Evolutionary conservation across 2,113 vertebrate species (phyloP).

Genomic region (Antigone vipio): DNA sequence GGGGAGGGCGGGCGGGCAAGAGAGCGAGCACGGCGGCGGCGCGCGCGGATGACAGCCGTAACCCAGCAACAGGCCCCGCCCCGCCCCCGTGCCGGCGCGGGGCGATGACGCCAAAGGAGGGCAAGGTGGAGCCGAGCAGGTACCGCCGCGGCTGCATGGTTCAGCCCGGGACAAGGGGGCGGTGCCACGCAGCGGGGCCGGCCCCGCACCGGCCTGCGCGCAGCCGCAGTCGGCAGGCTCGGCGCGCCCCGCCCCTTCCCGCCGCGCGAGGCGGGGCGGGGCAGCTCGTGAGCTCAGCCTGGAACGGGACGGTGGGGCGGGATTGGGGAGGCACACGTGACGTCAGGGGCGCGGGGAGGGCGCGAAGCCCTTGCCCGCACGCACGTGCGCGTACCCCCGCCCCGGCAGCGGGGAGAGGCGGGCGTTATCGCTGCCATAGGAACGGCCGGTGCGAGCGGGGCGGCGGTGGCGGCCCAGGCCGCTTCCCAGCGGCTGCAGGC

Average conservation of each 20-base stretch:
- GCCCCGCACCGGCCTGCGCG: neutral
- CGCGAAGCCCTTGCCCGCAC: neutral
- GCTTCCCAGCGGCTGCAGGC: neutral
- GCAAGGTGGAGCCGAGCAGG: neutral
- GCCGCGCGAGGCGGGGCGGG: neutral
- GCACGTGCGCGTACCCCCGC: neutral
- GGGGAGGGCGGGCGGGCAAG: neutral
- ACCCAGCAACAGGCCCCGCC: constrained; percentile 54
- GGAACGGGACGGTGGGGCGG: neutral
- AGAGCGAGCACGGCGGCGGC: constrained; percentile 23
- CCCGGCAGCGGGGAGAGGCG: neutral
- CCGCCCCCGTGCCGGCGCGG: neutral
- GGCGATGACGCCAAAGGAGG: neutral
- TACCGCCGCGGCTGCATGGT: neutral
- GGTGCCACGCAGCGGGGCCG: neutral
- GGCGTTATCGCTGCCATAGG: neutral
- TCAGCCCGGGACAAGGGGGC: neutral
- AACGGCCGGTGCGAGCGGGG: accelerated
- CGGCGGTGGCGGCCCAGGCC: neutral
- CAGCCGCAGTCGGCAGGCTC: neutral
- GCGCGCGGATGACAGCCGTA: constrained; percentile 57
- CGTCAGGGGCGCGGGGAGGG: neutral
- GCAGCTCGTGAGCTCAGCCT: neutral
- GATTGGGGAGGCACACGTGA: neutral
- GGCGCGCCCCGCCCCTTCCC: neutral